Base-by-base conservation (phyloP, 2,113 vertebrate species). In the Aix galericulata region DNA sequence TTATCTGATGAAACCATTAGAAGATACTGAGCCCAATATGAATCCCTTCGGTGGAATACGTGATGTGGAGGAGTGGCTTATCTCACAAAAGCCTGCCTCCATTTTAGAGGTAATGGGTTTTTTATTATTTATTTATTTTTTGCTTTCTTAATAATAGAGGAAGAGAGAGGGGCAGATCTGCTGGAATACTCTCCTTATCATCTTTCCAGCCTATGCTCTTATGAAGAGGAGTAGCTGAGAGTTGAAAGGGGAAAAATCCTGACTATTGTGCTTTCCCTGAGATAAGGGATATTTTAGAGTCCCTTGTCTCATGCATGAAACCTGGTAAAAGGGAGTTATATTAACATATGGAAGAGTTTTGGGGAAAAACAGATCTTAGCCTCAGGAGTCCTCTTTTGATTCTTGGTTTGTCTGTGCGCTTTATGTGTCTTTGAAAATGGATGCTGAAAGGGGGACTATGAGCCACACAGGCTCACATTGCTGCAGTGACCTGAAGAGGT, bases 1-100 rank as follows among this genome's bases (percentile, higher is more conserved):
- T 84, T 94, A 95, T 92, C 94, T 94, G 94, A 89, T 91, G 86
- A 92, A 96, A 93, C 91, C 64, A 81, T 86, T 92, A 95, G 89
- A 88, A 92, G 92, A 94, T 94, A 90, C 60, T 63, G 86, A 96
- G 42, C 62, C 77, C 42, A 67, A 0, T 91, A 68, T 36, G 83
- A 92, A 89, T 87, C 73, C 69, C 69, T 89, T 68, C 1, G 4
- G 77, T 91, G 76, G 76, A 91, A 82, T 72, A 53, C 26, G 27
- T 0, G 14, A 17, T 48, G 40, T 36, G 62, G 88, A 95, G 95
- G 94, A 92, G 93, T 89, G 94, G 93, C 58, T 93, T 92, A 92
- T 95, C 94, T 93, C 32, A 62, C 84, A 89, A 87, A 93, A 87
- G 38, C 60, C 69, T 92, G 48, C 94, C 93, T 93, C 81, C 84